Conservation (phyloP, 2,113 vertebrate genomes). For the Poeciliopsis occidentalis region DNA sequence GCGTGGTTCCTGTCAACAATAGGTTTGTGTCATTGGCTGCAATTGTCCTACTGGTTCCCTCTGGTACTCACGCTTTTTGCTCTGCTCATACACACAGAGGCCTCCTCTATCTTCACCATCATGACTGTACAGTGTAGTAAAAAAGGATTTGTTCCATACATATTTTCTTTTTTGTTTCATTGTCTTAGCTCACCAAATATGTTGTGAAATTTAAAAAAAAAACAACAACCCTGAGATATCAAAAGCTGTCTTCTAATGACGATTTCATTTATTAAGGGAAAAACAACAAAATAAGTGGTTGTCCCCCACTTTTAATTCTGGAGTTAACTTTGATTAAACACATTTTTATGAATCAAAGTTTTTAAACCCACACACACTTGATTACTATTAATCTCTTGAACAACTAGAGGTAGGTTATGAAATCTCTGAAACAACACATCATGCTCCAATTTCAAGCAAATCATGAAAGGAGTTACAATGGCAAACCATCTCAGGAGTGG, state of each 20-base stretch:
- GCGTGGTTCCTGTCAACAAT: constrained; percentile 47
- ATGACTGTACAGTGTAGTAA: too few species aligned
- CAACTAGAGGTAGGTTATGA: not conserved
- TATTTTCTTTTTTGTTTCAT: not conserved
- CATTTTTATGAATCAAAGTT: not conserved
- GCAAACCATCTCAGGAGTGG: too few species aligned
- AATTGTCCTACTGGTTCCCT: constrained; percentile 3
- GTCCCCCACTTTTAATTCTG: too few species aligned
- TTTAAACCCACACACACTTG: too few species aligned
- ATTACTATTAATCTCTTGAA: too few species aligned
- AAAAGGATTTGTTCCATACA: not conserved
- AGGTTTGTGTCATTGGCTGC: constrained; percentile 22
- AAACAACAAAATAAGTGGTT: not conserved
- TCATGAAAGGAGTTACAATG: not conserved
- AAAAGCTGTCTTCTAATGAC: not conserved
- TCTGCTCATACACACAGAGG: not conserved
- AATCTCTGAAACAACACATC: not conserved
- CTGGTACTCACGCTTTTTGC: not conserved
- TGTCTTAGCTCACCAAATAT: not conserved
- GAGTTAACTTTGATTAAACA: not conserved
- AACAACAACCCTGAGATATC: not conserved
- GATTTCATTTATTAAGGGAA: not conserved
- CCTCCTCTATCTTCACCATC: not conserved
- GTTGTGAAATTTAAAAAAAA: too few species aligned
- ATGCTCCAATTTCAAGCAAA: not conserved